phyloP scores from a whole-genome alignment of 2,113 vertebrate species.

The Serilophus lunatus region DNA sequence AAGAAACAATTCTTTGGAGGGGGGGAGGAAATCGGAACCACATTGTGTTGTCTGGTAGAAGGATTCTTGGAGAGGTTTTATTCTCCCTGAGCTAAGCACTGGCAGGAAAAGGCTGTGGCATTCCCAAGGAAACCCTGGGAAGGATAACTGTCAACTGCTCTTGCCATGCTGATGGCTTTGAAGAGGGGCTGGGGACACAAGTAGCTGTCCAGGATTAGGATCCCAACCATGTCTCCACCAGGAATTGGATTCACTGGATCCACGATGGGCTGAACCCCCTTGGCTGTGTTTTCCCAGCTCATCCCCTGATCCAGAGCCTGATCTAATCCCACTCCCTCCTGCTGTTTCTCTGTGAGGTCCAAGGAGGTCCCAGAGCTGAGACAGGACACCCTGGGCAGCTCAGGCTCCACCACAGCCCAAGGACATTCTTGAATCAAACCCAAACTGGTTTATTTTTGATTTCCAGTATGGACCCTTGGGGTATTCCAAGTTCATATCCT shows the following conservation, averaged over 20 bases:
- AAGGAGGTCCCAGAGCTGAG: not conserved
- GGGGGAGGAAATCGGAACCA: constrained; percentile 32
- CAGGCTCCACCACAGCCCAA: accelerated
- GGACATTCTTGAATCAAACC: not conserved
- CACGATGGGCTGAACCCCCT: not conserved
- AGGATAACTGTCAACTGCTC: not conserved
- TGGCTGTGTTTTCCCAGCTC: not conserved
- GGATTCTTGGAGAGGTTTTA: not conserved
- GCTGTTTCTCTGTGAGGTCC: not conserved
- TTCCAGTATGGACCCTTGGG: not conserved
- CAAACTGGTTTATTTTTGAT: not conserved
- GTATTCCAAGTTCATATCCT: not conserved
- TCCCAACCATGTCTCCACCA: not conserved
- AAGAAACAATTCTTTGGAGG: not conserved
- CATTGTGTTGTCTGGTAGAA: not conserved
- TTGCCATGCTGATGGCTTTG: not conserved
- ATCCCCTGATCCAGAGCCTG: not conserved
- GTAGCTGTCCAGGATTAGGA: not conserved
- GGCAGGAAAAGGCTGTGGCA: not conserved
- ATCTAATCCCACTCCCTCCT: not conserved
- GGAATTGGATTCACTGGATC: not conserved
- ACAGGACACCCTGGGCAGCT: not conserved
- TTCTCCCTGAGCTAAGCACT: not conserved
- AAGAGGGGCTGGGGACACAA: not conserved
- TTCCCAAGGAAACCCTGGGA: not conserved